Evolutionary conservation across 1,140 invertebrate genomes (phyloP).

Genomic region (Cryptotermes secundus): DNA sequence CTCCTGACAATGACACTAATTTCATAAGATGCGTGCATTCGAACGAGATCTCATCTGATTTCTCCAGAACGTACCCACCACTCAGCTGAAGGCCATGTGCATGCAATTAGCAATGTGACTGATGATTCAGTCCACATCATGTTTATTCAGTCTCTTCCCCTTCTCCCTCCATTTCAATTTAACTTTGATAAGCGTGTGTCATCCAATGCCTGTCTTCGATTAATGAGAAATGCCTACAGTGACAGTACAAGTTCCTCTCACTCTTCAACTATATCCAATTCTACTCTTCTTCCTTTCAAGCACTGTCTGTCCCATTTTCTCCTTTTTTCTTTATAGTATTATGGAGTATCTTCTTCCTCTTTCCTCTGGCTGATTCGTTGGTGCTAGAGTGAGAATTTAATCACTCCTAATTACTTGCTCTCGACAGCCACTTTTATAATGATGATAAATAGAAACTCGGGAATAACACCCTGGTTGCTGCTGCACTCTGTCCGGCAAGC

Average conservation of each 20-base stretch:
- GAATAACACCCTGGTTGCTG: background rate
- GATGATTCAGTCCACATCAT: background rate
- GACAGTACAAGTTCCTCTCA: background rate
- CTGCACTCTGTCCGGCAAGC: background rate
- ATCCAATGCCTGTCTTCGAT: constrained; percentile 15
- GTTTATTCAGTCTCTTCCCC: background rate
- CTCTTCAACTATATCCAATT: background rate
- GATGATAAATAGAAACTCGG: constrained; percentile 13
- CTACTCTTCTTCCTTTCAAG: background rate
- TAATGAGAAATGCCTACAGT: constrained; percentile 7
- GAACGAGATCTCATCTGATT: background rate
- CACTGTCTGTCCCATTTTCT: too few species aligned
- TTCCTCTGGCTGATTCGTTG: background rate
- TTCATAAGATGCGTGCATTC: background rate
- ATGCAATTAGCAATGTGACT: background rate
- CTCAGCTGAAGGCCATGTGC: background rate
- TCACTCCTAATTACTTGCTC: constrained; percentile 15
- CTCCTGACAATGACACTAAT: background rate
- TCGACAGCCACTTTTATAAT: constrained; percentile 16
- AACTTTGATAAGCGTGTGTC: constrained; percentile 16
- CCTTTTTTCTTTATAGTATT: background rate
- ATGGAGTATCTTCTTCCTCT: constrained; percentile 14
- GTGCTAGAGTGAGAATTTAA: constrained; percentile 15
- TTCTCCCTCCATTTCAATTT: background rate
- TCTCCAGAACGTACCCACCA: background rate